Evolutionary conservation across 2,888 invertebrate species (phyloP).

Genomic region (Clanis bilineata): DNA sequence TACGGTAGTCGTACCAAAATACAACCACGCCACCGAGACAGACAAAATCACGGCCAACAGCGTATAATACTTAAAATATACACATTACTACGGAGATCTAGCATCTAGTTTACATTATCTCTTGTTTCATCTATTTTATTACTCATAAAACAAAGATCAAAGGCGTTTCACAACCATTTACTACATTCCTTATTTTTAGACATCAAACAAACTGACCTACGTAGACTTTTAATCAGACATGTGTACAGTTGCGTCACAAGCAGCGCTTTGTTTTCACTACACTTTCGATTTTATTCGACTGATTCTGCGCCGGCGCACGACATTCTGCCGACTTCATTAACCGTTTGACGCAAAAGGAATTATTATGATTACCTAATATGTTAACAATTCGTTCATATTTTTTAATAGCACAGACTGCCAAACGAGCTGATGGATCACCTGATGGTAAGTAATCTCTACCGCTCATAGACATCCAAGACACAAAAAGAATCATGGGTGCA

Average conservation of each 20-base stretch:
- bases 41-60: no score
- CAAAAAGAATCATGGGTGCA: no score
- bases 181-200: background rate
- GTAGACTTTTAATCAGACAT: background rate
- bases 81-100: no score
- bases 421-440: no score
- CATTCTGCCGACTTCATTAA: slow-evolving; percentile 22
- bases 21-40: no score
- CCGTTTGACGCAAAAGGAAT: background rate
- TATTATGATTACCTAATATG: background rate
- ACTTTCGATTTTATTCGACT: slow-evolving; percentile 66
- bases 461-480: no score
- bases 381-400: background rate
- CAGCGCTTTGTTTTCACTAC: slow-evolving; percentile 60
- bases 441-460: no score
- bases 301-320: slow-evolving; percentile 38
- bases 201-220: background rate
- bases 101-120: background rate
- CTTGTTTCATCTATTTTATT: background rate
- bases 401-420: no score
- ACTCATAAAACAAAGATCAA: background rate
- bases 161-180: background rate
- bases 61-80: no score
- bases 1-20: no score
- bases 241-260: slow-evolving; percentile 23